Percentiles rank a stretch among this genome's conserved stretches.
These are phyloP conservation scores for Megalurothrips usitatus DNA, from an alignment of 2,888 invertebrate species.

Conservation along the genomic window DNA sequence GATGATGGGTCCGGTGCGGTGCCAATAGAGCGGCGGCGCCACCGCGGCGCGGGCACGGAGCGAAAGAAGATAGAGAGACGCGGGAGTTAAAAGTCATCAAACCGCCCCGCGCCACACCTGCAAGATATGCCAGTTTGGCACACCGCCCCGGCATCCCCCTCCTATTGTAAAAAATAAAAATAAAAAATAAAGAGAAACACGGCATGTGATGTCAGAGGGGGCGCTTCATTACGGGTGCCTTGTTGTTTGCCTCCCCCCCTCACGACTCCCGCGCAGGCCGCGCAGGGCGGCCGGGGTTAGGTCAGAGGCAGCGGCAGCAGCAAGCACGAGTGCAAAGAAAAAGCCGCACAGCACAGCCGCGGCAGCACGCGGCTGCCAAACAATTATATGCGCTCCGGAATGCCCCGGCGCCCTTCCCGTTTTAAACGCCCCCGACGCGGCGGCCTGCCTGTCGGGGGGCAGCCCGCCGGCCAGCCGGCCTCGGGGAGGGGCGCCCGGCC, in stretches of 20 bases:
- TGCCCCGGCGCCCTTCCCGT: constrained; percentile 10
- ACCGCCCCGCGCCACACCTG: too few species aligned
- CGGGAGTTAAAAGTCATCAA: too few species aligned
- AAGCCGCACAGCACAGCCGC: background rate
- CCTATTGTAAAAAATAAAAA: too few species aligned
- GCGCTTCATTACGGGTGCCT: background rate
- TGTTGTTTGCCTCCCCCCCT: background rate
- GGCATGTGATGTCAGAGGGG: background rate
- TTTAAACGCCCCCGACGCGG: constrained; percentile 23
- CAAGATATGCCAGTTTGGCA: too few species aligned
- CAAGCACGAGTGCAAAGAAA: background rate
- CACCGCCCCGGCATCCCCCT: too few species aligned
- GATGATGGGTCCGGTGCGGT: too few species aligned
- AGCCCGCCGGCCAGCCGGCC: background rate
- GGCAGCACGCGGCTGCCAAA: background rate
- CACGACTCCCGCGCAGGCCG: background rate
- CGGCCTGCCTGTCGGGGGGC: too few species aligned
- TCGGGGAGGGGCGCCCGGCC: background rate
- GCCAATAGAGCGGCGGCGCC: too few species aligned
- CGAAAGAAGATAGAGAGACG: too few species aligned
- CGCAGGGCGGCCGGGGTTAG: background rate
- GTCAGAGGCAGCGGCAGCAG: background rate
- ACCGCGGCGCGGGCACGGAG: too few species aligned
- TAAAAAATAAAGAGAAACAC: background rate
- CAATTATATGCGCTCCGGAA: constrained; percentile 17